Percentiles rank a stretch among this genome's conserved stretches.
Evolutionary conservation across 2,113 vertebrate species (phyloP).

Genomic region (Pungitius pungitius): DNA sequence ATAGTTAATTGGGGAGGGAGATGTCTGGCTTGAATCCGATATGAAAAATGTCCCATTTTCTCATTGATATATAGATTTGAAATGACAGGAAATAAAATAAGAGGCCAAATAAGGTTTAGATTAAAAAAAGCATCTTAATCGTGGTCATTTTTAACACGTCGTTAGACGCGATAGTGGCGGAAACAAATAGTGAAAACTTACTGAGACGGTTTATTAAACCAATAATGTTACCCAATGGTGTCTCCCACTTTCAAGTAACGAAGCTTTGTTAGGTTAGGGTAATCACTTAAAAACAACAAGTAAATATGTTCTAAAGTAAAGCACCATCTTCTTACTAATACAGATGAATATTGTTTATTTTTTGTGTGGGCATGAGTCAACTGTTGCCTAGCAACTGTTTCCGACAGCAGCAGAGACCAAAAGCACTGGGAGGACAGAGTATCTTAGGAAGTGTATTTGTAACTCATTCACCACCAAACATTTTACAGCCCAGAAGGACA

Average conservation of each 20-base stretch:
- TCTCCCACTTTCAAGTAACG: background rate
- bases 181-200: background rate
- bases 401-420: background rate
- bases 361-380: slow-evolving; percentile 4
- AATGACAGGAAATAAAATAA: background rate
- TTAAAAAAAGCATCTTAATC: background rate
- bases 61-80: slow-evolving; percentile 41
- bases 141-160: background rate
- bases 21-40: slow-evolving; percentile 37
- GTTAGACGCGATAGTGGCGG: background rate
- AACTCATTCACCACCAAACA: background rate
- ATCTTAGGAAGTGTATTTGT: background rate
- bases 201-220: background rate
- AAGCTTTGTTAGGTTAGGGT: background rate
- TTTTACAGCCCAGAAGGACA: background rate
- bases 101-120: background rate
- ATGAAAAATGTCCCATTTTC: slow-evolving; percentile 16
- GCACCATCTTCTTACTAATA: background rate
- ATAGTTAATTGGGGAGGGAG: slow-evolving; percentile 57
- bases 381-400: slow-evolving; percentile 20
- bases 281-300: background rate
- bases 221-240: background rate
- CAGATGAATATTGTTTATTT: slow-evolving; percentile 4
- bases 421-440: background rate
- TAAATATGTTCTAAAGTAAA: background rate